Evolutionary conservation across 2,888 invertebrate species (phyloP), one percentile per base, ranked within the genome.

Genomic region (Brenthis hecate): DNA sequence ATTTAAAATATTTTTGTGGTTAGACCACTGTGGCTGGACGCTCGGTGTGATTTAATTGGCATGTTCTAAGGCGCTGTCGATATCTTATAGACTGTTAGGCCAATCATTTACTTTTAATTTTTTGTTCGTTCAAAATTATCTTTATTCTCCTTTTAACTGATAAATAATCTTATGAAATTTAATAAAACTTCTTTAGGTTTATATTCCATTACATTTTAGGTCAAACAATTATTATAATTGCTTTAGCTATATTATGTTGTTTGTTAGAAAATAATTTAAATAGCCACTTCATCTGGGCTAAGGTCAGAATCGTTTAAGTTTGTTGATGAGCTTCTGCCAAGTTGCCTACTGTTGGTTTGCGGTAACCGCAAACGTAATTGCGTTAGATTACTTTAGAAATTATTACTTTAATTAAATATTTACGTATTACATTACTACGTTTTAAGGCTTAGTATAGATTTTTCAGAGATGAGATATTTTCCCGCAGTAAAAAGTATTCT

Each of bases 301-400:
- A 48, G 50, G 56, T 56, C 61, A 56, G 36, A 66, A 66, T 66
- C 55, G 56, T 66, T 66, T 66, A 62, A 66, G 66, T 66, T 66
- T 55, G 55, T 50, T 61, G 55, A 66, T 66, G 58, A 50, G 66
- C 60, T 61, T 66, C 54, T 48, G 32, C 56, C 32, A n/a, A 61
- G 50, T 56, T 56, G 48, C 50, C 36, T 55, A 32, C 54, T 32
- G 61, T 56, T 66, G 23, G 55, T 55, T 66, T 56, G 56, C 32
- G 47, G 58, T 50, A 61, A 43, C 66, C 60, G 43, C 56, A 36
- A 54, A 50, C 55, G 28, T 66, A 36, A 47, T 61, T 66, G 54
- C 13, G 36, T 50, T 62, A n/a, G 61, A 66, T 66, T 55, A 47
- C 51, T 56, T 51, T 56, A 16, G 55, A 13, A 56, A 66, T 19